A percentile compares a stretch with the other conserved stretches of the same genome.
phyloP scores from a whole-genome alignment of 2,888 invertebrate genomes.

The Bombylius discolor region DNA sequence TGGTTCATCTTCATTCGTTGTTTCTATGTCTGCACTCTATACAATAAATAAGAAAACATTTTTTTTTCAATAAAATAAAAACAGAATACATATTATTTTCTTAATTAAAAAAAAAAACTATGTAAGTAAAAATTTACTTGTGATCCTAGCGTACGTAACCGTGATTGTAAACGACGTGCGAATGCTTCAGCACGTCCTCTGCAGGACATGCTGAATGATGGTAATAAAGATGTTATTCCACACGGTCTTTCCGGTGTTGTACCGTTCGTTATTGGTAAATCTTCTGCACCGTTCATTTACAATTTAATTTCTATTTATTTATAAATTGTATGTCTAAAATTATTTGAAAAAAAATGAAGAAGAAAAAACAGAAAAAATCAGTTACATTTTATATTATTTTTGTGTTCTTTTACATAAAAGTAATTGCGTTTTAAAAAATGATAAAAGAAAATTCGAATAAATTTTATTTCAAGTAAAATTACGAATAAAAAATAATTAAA shows the following conservation, averaged over 20 bases:
- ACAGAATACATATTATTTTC: not conserved
- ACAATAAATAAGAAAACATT: too few species aligned
- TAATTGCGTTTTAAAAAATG: too few species aligned
- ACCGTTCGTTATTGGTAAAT: slow-evolving; percentile 30
- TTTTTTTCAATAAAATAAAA: not conserved
- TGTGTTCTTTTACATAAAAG: too few species aligned
- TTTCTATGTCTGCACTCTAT: slow-evolving; percentile 3
- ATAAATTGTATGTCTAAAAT: too few species aligned
- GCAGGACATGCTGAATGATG: slow-evolving; percentile 53
- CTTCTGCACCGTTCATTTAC: slow-evolving; percentile 35
- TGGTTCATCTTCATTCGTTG: slow-evolving; percentile 27
- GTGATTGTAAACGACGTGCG: slow-evolving; percentile 61
- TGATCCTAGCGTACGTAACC: slow-evolving; percentile 55
- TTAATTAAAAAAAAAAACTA: not conserved
- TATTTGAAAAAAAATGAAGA: too few species aligned
- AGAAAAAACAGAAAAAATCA: too few species aligned
- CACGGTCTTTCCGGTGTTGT: slow-evolving; percentile 43
- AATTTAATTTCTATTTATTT: not conserved
- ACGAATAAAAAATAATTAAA: too few species aligned
- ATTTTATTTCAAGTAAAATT: too few species aligned
- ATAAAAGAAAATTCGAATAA: too few species aligned
- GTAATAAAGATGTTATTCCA: slow-evolving; percentile 54
- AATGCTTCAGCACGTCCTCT: slow-evolving; percentile 69
- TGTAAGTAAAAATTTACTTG: slow-evolving; percentile 26
- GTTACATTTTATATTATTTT: too few species aligned